Evolutionary conservation across 2,888 invertebrate species (phyloP).

Genomic region (Acleris holmiana): DNA sequence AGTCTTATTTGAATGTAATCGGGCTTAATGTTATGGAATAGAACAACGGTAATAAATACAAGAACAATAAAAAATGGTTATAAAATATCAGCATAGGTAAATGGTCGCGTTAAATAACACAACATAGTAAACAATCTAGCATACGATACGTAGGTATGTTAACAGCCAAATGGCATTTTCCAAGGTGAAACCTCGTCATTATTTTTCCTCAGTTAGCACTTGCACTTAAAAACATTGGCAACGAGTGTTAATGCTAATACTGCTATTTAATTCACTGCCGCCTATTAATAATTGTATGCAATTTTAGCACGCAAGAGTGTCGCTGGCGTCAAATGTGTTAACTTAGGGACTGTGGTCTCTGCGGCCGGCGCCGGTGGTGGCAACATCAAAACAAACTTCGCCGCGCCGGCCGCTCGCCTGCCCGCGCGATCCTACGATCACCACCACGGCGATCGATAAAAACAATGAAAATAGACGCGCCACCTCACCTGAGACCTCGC

Average conservation of each 20-base stretch:
- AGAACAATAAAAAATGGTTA: no score
- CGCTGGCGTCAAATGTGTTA: not conserved
- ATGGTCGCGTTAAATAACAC: no score
- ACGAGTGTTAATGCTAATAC: not conserved
- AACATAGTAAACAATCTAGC: no score
- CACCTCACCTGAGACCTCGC: conserved; percentile 42
- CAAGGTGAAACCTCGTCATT: conserved; percentile 30
- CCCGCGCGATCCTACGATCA: conserved; percentile 60
- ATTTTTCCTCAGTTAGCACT: conserved; percentile 30
- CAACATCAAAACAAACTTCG: conserved; percentile 71
- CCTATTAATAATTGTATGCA: no score
- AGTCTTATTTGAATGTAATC: no score
- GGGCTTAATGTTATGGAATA: no score
- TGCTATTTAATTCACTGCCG: no score
- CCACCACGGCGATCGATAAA: conserved; percentile 75
- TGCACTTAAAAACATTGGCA: conserved; percentile 20
- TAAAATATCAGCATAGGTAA: no score
- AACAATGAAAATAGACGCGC: conserved; percentile 75
- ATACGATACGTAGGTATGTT: not conserved
- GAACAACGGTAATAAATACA: no score
- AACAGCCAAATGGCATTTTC: conserved; percentile 22
- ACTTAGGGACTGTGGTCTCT: conserved; percentile 14
- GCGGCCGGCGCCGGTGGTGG: conserved; percentile 41
- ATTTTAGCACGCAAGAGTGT: not conserved
- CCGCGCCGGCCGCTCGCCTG: conserved; percentile 42